These are phyloP conservation scores for Asobara japonica DNA, from an alignment of 1,140 invertebrate genomes.

Conservation along the genomic window DNA sequence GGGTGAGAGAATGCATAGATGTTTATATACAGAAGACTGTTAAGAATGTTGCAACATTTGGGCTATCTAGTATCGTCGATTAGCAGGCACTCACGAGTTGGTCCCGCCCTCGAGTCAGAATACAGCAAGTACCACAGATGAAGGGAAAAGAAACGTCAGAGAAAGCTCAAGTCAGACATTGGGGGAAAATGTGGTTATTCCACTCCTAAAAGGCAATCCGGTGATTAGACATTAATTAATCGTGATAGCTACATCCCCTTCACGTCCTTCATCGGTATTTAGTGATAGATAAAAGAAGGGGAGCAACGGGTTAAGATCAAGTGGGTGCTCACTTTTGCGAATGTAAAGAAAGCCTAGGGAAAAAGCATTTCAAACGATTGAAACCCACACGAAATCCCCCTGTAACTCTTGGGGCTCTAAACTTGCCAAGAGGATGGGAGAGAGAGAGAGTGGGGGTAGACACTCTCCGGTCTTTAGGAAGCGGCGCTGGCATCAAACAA, in stretches of 20 bases:
- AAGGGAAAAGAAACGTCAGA: constrained; percentile 39
- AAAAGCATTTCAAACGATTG: not conserved
- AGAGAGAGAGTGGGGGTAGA: not conserved
- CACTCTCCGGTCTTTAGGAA: not conserved
- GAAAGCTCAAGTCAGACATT: constrained; percentile 14
- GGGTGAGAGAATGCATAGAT: not conserved
- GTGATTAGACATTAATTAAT: constrained; percentile 44
- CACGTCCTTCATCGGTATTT: not conserved
- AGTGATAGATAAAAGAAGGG: not conserved
- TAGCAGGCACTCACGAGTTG: constrained; percentile 35
- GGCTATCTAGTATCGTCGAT: constrained; percentile 42
- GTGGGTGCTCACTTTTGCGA: not conserved
- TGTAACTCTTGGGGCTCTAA: not conserved
- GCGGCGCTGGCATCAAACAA: constrained; percentile 52
- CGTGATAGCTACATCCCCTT: constrained; percentile 24
- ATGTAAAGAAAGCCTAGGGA: not conserved
- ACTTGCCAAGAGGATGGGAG: not conserved
- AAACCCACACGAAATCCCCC: constrained; percentile 1
- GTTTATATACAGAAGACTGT: constrained; percentile 8
- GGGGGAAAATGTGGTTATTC: not conserved
- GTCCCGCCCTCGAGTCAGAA: not conserved
- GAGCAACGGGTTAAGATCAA: not conserved
- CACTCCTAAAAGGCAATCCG: constrained; percentile 30
- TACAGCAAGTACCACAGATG: not conserved
- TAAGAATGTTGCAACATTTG: constrained; percentile 4